Evolutionary conservation across 2,888 invertebrate genomes (phyloP).

Genomic region (Polydrusus tereticollis): DNA sequence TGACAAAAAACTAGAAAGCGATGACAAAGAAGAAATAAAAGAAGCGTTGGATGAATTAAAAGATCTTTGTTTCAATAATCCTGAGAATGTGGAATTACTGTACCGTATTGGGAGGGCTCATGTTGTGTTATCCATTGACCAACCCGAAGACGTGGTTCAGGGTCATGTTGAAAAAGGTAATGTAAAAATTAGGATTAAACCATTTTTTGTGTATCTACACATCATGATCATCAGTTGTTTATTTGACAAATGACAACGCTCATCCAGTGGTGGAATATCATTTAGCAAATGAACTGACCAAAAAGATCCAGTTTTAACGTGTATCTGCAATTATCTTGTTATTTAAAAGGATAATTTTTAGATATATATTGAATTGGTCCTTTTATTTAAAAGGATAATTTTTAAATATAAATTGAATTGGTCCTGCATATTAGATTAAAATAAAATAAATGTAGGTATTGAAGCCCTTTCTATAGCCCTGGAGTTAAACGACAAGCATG

Average conservation of each 20-base stretch:
- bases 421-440: too few species aligned
- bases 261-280: too few species aligned
- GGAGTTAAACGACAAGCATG: conserved; percentile 66
- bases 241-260: too few species aligned
- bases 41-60: conserved; percentile 55
- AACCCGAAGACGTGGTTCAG: conserved; percentile 51
- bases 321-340: too few species aligned
- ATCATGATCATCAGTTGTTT: too few species aligned
- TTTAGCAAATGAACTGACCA: too few species aligned
- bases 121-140: conserved; percentile 55
- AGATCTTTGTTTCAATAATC: conserved; percentile 58
- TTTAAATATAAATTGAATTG: too few species aligned
- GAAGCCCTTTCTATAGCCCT: conserved; percentile 72
- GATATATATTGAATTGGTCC: too few species aligned
- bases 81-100: conserved; percentile 59
- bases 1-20: conserved; percentile 58
- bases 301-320: too few species aligned
- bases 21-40: conserved; percentile 51
- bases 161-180: conserved; percentile 59
- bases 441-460: conserved; percentile 66
- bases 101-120: conserved; percentile 63
- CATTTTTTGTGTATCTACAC: too few species aligned
- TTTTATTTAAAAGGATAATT: too few species aligned
- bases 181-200: background rate
- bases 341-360: too few species aligned